Conservation (phyloP, 2,797 vertebrate species). For the Bradypus variegatus region DNA sequence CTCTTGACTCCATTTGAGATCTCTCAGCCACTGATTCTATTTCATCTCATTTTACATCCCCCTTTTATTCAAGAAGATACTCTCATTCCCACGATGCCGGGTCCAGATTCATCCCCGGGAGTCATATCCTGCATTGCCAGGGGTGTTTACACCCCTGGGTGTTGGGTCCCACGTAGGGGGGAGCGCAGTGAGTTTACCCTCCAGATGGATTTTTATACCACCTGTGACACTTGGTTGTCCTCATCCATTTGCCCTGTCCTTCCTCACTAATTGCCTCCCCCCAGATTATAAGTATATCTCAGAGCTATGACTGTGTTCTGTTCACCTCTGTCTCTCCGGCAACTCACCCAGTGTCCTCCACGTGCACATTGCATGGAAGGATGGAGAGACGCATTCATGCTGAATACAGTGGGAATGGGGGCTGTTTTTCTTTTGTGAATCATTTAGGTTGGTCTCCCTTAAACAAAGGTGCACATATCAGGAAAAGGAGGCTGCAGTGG, state of each 20-base stretch:
- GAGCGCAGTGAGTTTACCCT: too few relatives aligned
- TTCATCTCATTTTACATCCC: too few relatives aligned
- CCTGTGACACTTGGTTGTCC: background rate
- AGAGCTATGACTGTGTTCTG: background rate
- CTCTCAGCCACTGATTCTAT: too few relatives aligned
- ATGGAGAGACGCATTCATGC: fast-evolving
- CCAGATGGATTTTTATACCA: background rate
- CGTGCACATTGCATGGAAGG: too few relatives aligned
- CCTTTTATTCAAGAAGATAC: too few relatives aligned
- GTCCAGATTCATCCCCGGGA: too few relatives aligned
- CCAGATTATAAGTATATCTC: background rate
- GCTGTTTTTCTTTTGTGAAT: background rate
- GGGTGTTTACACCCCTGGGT: too few relatives aligned
- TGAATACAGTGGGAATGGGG: background rate
- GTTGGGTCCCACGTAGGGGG: too few relatives aligned
- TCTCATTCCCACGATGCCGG: too few relatives aligned
- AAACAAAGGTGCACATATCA: background rate
- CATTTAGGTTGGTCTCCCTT: background rate
- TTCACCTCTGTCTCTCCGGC: background rate
- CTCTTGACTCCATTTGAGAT: too few relatives aligned
- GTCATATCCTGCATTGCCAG: too few relatives aligned
- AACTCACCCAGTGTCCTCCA: background rate
- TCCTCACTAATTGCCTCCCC: too few relatives aligned
- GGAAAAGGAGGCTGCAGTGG: background rate
- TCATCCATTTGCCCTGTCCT: background rate